Evolutionary conservation across 1,140 invertebrate genomes (phyloP), one percentile per base, ranked within the genome.

Genomic region (Drosophila bipectinata): DNA sequence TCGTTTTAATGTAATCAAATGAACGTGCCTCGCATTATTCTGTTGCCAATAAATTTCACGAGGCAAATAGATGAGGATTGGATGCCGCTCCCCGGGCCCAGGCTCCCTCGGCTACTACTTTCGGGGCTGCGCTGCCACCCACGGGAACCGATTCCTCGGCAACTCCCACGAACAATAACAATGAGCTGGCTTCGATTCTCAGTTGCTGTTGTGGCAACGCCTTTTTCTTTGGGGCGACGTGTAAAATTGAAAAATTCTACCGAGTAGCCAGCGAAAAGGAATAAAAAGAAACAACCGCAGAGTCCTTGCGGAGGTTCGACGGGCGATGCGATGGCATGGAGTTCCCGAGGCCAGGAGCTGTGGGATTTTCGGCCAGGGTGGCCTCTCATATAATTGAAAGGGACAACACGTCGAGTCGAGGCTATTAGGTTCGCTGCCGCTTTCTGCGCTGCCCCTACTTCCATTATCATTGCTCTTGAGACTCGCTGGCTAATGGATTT

Each of bases 1-100:
- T 88, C 84, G 60, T 84, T 89, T 88, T 88, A 88, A 88, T 88
- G 83, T 88, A 88, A 88, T 88, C 83, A 88, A 88, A 88, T 88
- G 83, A 88, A 88, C 83, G 83, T 88, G 83, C 84, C 79, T 77
- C 76, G 83, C 84, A 88, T 88, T 89, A 88, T 89, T 66, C 72
- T 72, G 58, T 73, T 71, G 76, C 83, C 83, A 88, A 88, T 88
- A 88, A 88, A 88, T 89, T 89, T 82, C 83, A 89, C 64, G 58
- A 71, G 79, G 79, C 77, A 84, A 84, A 84, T 77, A 85, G 81
- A 80, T 67, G 73, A 84, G 60, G 57, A 53, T 59, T 62, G 67
- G 61, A 79, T 76, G 30, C 24, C 32, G 32, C 28, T 41, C 39
- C 32, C 61, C 26, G 12, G 12, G 9, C 34, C 34, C 32, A 9